These are phyloP conservation scores for Falco concolor DNA, from an alignment of 2,797 vertebrate species.

Conservation along the genomic window DNA sequence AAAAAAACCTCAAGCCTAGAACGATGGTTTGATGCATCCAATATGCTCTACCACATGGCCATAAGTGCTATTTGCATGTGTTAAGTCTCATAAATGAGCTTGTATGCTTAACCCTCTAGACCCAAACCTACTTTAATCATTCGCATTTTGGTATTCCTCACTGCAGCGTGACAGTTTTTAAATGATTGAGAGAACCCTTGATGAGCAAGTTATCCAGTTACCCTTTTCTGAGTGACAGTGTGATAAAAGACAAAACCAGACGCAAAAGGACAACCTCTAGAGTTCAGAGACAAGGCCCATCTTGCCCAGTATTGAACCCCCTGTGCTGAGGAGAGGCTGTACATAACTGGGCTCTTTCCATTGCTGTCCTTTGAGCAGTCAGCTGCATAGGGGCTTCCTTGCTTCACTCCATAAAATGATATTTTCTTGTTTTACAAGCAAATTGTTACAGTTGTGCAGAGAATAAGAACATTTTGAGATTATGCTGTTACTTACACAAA, in stretches of 20 bases:
- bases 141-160: neutral
- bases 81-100: neutral
- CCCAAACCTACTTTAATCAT: neutral
- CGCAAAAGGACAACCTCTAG: neutral
- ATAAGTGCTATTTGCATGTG: neutral
- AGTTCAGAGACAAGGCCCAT: neutral
- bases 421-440: neutral
- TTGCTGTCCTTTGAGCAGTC: neutral
- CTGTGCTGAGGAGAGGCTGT: neutral
- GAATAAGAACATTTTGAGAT: neutral
- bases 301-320: neutral
- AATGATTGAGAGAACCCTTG: neutral
- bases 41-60: conserved; percentile 2
- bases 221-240: neutral
- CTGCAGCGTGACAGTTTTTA: accelerated
- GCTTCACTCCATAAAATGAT: neutral
- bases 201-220: neutral
- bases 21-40: neutral
- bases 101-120: neutral
- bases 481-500: neutral
- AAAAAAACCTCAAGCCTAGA: neutral
- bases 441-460: neutral
- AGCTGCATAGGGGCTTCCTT: accelerated
- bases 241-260: neutral
- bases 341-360: neutral